phyloP scores from a whole-genome alignment of 2,888 invertebrate species.

The Halocaridina rubra region DNA sequence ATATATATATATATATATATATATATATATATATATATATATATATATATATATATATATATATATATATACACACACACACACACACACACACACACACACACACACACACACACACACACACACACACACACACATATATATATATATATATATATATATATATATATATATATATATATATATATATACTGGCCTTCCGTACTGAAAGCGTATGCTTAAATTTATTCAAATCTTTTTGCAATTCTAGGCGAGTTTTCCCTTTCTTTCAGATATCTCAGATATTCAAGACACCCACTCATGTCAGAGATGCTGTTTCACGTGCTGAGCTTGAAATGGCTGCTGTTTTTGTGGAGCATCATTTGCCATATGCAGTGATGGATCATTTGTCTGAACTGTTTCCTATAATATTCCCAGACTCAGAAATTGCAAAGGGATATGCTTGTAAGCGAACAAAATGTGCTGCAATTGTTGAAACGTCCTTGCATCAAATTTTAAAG shows the following conservation, averaged over 20 bases:
- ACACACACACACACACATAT: neutral
- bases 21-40: too few species aligned
- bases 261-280: neutral
- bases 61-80: too few species aligned
- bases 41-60: too few species aligned
- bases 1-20: too few species aligned
- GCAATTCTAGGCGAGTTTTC: neutral
- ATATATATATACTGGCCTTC: neutral
- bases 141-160: neutral
- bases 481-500: slow-evolving; percentile 9
- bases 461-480: slow-evolving; percentile 19
- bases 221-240: neutral
- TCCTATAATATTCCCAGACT: neutral
- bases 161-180: neutral
- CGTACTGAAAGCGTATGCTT: too few species aligned
- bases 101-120: too few species aligned
- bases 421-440: neutral
- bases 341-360: neutral
- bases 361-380: neutral
- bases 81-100: too few species aligned
- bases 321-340: slow-evolving; percentile 1
- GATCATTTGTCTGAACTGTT: neutral
- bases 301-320: neutral
- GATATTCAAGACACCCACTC: neutral
- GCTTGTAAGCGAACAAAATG: neutral